Evolutionary conservation across 1,140 invertebrate genomes (phyloP), one percentile per base, ranked within the genome.

Genomic region (Reticulitermes speratus): DNA sequence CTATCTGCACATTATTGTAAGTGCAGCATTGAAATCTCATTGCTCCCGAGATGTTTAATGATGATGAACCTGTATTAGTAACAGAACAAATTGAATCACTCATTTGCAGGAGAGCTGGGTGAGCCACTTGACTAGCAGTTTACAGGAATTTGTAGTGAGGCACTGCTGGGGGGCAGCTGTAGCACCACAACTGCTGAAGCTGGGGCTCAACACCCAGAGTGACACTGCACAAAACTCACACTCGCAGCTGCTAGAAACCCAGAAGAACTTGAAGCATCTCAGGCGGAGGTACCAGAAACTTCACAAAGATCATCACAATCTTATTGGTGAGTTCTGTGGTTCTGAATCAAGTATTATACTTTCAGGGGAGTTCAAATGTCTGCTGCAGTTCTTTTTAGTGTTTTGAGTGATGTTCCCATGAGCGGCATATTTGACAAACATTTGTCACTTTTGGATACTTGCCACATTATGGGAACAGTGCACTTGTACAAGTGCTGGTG

Each of bases 261-360:
- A 89, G 89, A 38, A 90, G 90, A 86, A 91, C 90, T 3, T n/a
- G 83, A 45, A 89, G 88, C 82, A 88, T 85, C 82, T 91, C 44
- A 91, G 90, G 88, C 81, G 87, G n/a, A 89, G 89, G 85, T 91
- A 91, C 88, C 90, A 91, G 48, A 90, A 91, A 85, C 87, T 92
- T 14, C 90, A 91, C n/a, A 87, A 89, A 21, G 91, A 92, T 86
- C 91, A 91, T 88, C 89, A 91, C 86, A 91, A 91, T 87, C 84
- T 92, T 65, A 90, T 91, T 48, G 89, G 90, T 85, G 87, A 87
- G 88, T 87, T 25, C 19, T 55, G 52, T 11, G 7, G 0, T 3
- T 55, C 21, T 82, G 30, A 7, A 48, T 48, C 45, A 48, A 16
- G 45, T 48, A 16, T 16, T 48, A 16, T 48, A 48, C 9, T 38